Conservation (phyloP, 2,113 vertebrate genomes). For the Terrapene triunguis region DNA sequence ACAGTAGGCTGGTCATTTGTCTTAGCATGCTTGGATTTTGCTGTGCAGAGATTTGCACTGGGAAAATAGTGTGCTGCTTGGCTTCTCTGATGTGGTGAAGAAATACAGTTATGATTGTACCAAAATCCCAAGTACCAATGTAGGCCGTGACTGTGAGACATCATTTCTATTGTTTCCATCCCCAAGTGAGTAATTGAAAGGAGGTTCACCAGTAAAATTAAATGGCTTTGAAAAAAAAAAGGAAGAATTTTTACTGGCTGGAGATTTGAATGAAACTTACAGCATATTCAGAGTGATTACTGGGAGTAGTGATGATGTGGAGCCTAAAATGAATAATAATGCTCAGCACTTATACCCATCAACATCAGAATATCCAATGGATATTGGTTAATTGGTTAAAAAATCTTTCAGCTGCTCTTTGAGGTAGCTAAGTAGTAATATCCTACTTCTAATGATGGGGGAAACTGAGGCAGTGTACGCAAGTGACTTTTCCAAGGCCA, state of each 20-base stretch:
- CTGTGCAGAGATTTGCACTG: background rate
- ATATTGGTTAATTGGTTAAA: background rate
- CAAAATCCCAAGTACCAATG: background rate
- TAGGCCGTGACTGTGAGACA: background rate
- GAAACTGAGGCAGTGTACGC: background rate
- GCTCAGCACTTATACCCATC: background rate
- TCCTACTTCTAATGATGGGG: background rate
- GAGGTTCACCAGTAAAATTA: background rate
- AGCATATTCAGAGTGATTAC: background rate
- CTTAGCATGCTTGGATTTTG: constrained; percentile 31
- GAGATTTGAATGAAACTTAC: background rate
- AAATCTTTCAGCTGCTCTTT: background rate
- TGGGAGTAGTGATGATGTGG: background rate
- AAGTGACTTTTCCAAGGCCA: background rate
- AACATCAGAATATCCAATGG: background rate
- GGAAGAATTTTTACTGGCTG: background rate
- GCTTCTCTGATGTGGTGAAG: background rate
- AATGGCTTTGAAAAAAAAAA: background rate
- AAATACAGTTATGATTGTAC: background rate
- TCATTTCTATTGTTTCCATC: background rate
- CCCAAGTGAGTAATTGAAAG: background rate
- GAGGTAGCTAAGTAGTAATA: background rate
- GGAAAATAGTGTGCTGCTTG: background rate
- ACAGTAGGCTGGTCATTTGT: background rate
- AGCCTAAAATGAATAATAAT: background rate